Evolutionary conservation across 2,113 vertebrate species (phyloP), one percentile per base, ranked within the genome.

Genomic region (Colinus virginianus): DNA sequence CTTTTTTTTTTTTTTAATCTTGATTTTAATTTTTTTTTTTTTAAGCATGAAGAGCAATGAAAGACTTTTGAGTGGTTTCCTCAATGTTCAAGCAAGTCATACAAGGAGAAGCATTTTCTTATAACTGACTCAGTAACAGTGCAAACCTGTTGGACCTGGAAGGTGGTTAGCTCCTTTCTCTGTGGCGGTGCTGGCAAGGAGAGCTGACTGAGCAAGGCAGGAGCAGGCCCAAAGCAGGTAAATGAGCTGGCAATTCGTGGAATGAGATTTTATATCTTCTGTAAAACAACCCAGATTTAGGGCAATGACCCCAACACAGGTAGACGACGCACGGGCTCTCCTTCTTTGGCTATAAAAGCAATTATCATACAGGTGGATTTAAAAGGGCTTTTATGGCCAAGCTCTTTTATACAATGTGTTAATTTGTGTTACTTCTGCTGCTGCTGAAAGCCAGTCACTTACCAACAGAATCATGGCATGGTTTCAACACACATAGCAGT

Each of bases 291-390:
- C 19, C 28, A 23, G 19, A 28, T 6, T 34, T 85, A 26, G 11
- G 21, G 7, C 45, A 69, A 22, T 38, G 76, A 75, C 28, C 56
- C 12, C 45, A 75, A 56, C 64, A 63, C 67, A 58, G 61, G 59
- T 18, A 84, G 80, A 55, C 7, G 78, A 21, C 69, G 66, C 28
- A 19, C n/a, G 28, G 63, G 6, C 36, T 71, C 13, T 7, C 46
- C 62, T 18, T 82, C 46, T 36, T 84, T 78, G 42, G n/a, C 69
- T 90, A 38, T 26, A 49, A 32, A 63, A 81, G 70, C 48, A 74
- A 36, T 89, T 95, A 93, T 96, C 70, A 89, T 95, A 88, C 48
- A 62, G 90, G 49, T 84, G 53, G 82, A 75, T 88, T 95, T 93
- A 71, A 81, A 95, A 76, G 61, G 51, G 14, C 56, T 95, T 95